Percentiles rank a stretch among this genome's conserved stretches.
Evolutionary conservation across 2,888 invertebrate species (phyloP).

Genomic region (Julus scandinavius): DNA sequence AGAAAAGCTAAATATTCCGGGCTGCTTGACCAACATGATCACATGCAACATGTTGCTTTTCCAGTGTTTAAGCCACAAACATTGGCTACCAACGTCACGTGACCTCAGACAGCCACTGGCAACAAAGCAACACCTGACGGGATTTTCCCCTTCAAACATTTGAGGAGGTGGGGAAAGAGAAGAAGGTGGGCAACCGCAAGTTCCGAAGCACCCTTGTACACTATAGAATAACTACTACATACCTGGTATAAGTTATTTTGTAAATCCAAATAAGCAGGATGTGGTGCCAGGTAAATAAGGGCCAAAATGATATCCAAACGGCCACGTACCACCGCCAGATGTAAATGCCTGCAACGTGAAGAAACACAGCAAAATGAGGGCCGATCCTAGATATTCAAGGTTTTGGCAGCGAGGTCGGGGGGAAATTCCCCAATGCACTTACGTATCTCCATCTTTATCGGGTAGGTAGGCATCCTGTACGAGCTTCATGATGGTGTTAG

Average conservation of each 20-base stretch:
- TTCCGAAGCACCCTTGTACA: background rate
- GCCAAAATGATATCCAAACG: slow-evolving; percentile 78
- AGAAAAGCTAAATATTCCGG: too few relatives aligned
- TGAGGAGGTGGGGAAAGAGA: too few relatives aligned
- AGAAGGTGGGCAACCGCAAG: background rate
- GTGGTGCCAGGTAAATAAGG: slow-evolving; percentile 81
- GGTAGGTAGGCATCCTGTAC: slow-evolving; percentile 11
- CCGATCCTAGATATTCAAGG: background rate
- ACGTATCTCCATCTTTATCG: slow-evolving; percentile 54
- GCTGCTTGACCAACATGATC: too few relatives aligned
- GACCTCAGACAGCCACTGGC: background rate
- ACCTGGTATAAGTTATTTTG: slow-evolving; percentile 80
- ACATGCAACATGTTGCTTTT: too few relatives aligned
- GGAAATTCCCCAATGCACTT: slow-evolving; percentile 10
- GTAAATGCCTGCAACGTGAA: slow-evolving; percentile 76
- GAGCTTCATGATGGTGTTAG: background rate
- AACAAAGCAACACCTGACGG: background rate
- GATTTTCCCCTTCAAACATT: background rate
- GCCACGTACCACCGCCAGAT: slow-evolving; percentile 83
- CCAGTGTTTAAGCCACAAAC: too few relatives aligned
- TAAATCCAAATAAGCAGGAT: slow-evolving; percentile 80
- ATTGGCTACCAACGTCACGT: too few relatives aligned
- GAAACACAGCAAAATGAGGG: slow-evolving; percentile 14
- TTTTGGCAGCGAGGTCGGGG: background rate
- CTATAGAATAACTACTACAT: background rate